A percentile compares a stretch with the other conserved stretches of the same genome.
Evolutionary conservation across 1,140 invertebrate species (phyloP).

Genomic region (Cepaea nemoralis): DNA sequence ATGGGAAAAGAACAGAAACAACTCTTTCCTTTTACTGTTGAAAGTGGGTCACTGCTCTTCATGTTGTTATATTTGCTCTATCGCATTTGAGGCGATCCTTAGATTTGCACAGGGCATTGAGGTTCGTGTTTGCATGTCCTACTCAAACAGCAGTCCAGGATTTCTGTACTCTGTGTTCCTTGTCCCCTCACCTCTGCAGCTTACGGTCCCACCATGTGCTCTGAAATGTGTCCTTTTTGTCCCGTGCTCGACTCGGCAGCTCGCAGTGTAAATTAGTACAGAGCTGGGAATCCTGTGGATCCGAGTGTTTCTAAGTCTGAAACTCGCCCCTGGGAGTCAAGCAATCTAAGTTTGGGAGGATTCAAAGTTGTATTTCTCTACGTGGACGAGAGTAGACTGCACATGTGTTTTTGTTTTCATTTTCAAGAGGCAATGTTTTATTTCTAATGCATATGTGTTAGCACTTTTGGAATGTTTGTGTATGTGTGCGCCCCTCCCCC

Average conservation of each 20-base stretch:
- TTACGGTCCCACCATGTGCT: not conserved
- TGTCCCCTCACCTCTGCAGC: not conserved
- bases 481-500: too few species aligned
- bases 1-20: too few species aligned
- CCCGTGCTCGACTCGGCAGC: not conserved
- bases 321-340: not conserved
- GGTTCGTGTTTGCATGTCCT: conserved; percentile 15
- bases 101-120: conserved; percentile 15
- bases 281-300: not conserved
- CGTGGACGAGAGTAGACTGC: not conserved
- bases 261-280: not conserved
- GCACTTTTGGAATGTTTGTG: too few species aligned
- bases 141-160: not conserved
- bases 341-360: not conserved
- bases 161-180: conserved; percentile 5
- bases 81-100: not conserved
- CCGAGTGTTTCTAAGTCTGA: not conserved
- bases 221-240: not conserved
- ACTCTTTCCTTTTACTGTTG: too few species aligned
- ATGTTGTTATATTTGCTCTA: not conserved
- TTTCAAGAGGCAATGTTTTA: not conserved
- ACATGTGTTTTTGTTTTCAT: not conserved
- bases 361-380: not conserved
- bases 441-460: too few species aligned
- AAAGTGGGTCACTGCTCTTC: too few species aligned